Base-by-base conservation (phyloP, 2,888 invertebrate genomes). In the Agrotis exclamationis region DNA sequence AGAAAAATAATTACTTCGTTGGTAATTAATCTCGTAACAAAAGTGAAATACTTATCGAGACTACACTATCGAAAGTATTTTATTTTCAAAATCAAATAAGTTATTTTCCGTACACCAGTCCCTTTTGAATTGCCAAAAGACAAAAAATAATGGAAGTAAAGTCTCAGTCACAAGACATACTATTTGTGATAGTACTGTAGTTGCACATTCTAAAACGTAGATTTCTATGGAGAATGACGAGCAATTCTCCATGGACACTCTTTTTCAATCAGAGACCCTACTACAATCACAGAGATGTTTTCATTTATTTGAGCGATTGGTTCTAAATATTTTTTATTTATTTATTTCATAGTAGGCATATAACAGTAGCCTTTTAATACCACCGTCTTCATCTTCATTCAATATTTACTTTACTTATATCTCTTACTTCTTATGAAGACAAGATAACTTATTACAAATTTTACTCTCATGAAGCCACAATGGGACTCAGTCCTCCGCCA, bases 401-500 rank as follows among this genome's bases (percentile, higher is more conserved):
- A 4, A 13, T 33, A 16, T 20, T 39, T 64, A 57, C 14, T 18
- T 33, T n/a, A n/a, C n/a, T n/a, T n/a, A n/a, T n/a, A n/a, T n/a
- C n/a, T n/a, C n/a, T n/a, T 14, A 39, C 39, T 64, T 24, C 1
- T 20, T 44, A 16, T 44, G n/a, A 1, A 20, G 2, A 28, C 13
- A 9, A 4, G 7, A 45, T 48, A 18, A 24, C 11, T 39, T n/a
- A 48, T 48, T 57, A 59, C 48, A 5, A 6, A 53, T 57, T 59
- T 54, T 14, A 44, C 16, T 56, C 33, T 24, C 7, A 63, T n/a
- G 14, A 53, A 14, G 11, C 14, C 6, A 71, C 68, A 81, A 66
- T 56, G 65, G 50, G 56, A 54, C 48, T 62, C 78, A 72, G 72
- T 70, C 45, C 28, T 53, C 28, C 13, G 14, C 57, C 68, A 73